phyloP scores from a whole-genome alignment of 2,113 vertebrate genomes.

The Leuciscus idus region DNA sequence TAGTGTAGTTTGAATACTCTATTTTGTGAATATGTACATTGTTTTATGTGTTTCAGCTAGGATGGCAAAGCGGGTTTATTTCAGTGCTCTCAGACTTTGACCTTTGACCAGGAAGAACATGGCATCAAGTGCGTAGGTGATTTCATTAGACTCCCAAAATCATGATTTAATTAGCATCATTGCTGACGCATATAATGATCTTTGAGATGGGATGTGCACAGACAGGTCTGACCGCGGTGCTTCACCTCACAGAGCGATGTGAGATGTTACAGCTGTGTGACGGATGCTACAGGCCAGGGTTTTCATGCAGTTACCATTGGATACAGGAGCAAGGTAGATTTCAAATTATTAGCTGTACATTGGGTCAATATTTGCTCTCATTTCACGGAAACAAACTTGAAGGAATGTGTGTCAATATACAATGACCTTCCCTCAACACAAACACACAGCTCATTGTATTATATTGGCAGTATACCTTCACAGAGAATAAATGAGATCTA shows the following conservation, averaged over 20 bases:
- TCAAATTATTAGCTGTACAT: conserved; percentile 1
- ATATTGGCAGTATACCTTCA: background rate
- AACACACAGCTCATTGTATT: background rate
- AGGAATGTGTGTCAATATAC: background rate
- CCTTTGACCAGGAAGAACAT: background rate
- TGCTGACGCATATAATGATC: background rate
- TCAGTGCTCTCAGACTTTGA: background rate
- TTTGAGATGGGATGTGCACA: background rate
- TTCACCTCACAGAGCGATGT: background rate
- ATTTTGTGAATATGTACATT: background rate
- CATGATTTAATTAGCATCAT: background rate
- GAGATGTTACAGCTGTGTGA: background rate
- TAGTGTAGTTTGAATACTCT: background rate
- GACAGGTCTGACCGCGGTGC: background rate
- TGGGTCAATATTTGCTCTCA: conserved; percentile 22
- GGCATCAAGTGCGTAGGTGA: background rate
- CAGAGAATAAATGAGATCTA: background rate
- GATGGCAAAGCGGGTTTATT: background rate
- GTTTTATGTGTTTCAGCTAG: background rate
- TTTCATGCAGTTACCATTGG: conserved; percentile 4
- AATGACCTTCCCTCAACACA: background rate
- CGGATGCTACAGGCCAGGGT: background rate
- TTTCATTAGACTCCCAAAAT: background rate
- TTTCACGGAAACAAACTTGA: conserved; percentile 17
- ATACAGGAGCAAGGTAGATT: conserved; percentile 19